Base-by-base conservation (phyloP, 2,113 vertebrate genomes). In the Gorsachius goisagi region DNA sequence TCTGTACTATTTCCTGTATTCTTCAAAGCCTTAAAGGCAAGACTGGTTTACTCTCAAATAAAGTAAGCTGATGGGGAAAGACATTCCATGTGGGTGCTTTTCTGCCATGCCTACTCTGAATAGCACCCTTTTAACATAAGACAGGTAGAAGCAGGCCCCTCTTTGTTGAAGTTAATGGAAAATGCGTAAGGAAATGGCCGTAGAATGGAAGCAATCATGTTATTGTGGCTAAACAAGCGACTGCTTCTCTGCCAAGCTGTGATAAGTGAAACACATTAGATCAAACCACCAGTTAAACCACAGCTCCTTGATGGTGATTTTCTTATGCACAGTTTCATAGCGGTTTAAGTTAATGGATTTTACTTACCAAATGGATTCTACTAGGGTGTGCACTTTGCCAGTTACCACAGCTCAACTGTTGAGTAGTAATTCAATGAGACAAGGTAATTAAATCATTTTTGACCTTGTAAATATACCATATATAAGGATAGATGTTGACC, bases 281-380 rank as follows among this genome's bases (percentile, higher is more conserved):
- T 92, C 60, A 87, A 95, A 93, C 91, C 89, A 89, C 89, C 53
- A 85, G 56, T 87, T 92, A 87, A 94, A 95, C 95, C 95, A 95
- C 94, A 95, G 1, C 39, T 85, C 77, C 84, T 94, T 75, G 77
- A 92, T 75, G 66, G 74, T 72, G 52, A 91, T 81, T 95, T 89
- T 96, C 77, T 85, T 85, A 64, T 60, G 81, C 44, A 47, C 60
- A 53, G 69, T 91, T 95, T 87, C 73, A 68, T 56, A 81, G 87
- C 72, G 80, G 80, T 89, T 95, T 97, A 92, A 94, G 30, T 49
- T 96, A 97, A 97, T 95, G 95, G 87, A 88, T 92, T 97, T 95
- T 94, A 89, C 87, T 94, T 83, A 89, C 64, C 89, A 89, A 85
- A 85, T 85, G 44, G 87, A 87, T 95, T 94, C 73, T 86, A 63